Percentiles rank a stretch among this genome's conserved stretches.
Evolutionary conservation across 2,888 invertebrate species (phyloP).

Genomic region (Drosophila mettleri): DNA sequence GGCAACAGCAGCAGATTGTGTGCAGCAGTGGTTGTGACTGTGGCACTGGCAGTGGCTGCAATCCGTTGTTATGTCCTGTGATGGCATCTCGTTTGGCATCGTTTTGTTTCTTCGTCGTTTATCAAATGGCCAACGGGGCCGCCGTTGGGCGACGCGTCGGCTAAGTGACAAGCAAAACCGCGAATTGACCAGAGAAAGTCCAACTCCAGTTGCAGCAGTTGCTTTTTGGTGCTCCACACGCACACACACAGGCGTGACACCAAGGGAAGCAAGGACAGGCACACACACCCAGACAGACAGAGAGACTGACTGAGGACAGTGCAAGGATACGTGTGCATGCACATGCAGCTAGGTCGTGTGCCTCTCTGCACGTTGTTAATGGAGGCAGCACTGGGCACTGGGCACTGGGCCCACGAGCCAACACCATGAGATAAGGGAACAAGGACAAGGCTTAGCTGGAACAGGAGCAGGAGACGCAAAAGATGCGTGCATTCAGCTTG

Average conservation of each 20-base stretch:
- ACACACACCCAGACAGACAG: background rate
- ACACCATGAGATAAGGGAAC: background rate
- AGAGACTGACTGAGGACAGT: slow-evolving; percentile 1
- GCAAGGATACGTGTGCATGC: slow-evolving; percentile 22
- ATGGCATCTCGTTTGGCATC: slow-evolving; percentile 64
- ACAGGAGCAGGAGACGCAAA: slow-evolving; percentile 42
- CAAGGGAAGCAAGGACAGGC: slow-evolving; percentile 22
- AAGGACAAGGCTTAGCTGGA: slow-evolving; percentile 22
- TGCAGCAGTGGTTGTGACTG: slow-evolving; percentile 1
- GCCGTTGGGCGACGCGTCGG: slow-evolving; percentile 71
- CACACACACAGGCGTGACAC: slow-evolving; percentile 9
- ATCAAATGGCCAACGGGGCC: slow-evolving; percentile 76
- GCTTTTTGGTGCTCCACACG: slow-evolving; percentile 56
- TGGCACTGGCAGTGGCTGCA: slow-evolving; percentile 13
- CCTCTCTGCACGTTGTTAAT: slow-evolving; percentile 53
- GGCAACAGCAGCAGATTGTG: slow-evolving; percentile 25
- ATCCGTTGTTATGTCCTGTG: slow-evolving; percentile 51
- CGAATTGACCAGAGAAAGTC: slow-evolving; percentile 83
- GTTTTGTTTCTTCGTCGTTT: slow-evolving; percentile 76
- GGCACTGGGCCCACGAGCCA: slow-evolving; percentile 10
- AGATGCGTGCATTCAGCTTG: slow-evolving; percentile 61
- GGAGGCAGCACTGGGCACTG: slow-evolving; percentile 31
- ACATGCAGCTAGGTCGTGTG: slow-evolving; percentile 40
- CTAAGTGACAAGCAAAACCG: slow-evolving; percentile 84
- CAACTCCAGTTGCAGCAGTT: slow-evolving; percentile 66